Conservation (phyloP, 2,888 invertebrate species). For the Amitus sp. region DNA sequence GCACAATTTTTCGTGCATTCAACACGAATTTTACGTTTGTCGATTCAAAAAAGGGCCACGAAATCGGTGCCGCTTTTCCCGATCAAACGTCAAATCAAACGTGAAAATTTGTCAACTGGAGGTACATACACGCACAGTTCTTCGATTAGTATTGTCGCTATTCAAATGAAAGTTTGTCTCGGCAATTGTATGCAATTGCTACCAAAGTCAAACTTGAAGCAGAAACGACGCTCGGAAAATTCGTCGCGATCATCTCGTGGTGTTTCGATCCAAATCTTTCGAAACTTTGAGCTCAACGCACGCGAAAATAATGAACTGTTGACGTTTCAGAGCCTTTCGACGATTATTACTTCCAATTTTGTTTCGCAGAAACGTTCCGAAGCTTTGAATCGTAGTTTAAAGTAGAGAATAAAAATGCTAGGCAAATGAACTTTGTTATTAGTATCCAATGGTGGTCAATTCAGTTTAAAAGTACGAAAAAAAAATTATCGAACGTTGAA, state of each 20-base stretch:
- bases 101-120: too few species aligned
- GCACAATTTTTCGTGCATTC: neutral
- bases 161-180: conserved; percentile 1
- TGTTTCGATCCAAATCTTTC: neutral
- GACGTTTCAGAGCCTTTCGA: neutral
- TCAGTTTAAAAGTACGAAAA: neutral
- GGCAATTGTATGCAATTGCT: conserved; percentile 4
- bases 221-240: neutral
- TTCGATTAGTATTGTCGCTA: conserved; percentile 5
- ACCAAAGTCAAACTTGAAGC: conserved; percentile 1
- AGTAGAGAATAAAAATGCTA: neutral
- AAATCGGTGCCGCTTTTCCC: too few species aligned
- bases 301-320: neutral
- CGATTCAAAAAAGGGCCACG: neutral
- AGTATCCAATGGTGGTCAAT: neutral
- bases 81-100: too few species aligned
- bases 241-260: conserved; percentile 6
- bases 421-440: conserved; percentile 4
- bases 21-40: neutral
- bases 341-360: neutral
- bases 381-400: neutral
- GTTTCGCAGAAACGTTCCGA: neutral
- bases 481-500: neutral
- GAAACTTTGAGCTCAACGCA: neutral
- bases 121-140: conserved; percentile 6